Evolutionary conservation across 2,113 vertebrate genomes (phyloP).

Genomic region (Suncus etruscus): DNA sequence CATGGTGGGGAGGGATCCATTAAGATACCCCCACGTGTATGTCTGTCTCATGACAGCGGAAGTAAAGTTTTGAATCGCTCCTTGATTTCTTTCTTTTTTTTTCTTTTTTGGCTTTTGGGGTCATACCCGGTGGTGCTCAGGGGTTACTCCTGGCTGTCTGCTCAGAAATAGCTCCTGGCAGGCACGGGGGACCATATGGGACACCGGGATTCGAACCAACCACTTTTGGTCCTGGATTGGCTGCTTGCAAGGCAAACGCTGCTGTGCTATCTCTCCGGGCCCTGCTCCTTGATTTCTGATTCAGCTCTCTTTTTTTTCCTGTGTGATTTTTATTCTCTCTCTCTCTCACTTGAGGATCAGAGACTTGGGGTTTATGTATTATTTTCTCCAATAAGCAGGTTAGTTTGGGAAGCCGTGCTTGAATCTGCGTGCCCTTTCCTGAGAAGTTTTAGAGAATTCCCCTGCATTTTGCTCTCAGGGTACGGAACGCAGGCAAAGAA

Average conservation of each 20-base stretch:
- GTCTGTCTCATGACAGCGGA: background rate
- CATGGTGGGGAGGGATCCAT: background rate
- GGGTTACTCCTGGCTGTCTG: no score
- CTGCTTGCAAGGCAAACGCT: no score
- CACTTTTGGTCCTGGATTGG: no score
- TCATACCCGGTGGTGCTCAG: no score
- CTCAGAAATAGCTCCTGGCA: no score
- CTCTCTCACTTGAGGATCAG: background rate
- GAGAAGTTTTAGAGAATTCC: background rate
- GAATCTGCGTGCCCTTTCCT: no score
- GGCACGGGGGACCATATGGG: no score
- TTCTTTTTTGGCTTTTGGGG: no score
- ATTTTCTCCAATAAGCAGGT: background rate
- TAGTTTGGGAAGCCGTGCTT: background rate
- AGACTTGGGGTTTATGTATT: background rate
- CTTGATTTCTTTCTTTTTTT: background rate
- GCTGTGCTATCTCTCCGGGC: no score
- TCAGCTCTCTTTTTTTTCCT: background rate
- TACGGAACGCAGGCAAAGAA: background rate
- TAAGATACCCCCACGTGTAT: background rate
- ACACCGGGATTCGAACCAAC: no score
- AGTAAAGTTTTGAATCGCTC: no score
- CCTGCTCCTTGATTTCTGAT: no score
- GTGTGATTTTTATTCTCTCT: background rate
- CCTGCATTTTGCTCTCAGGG: background rate